A percentile compares a stretch with the other conserved stretches of the same genome.
Conservation (phyloP, 2,113 vertebrate species). For the Brachypteracias leptosomus region DNA sequence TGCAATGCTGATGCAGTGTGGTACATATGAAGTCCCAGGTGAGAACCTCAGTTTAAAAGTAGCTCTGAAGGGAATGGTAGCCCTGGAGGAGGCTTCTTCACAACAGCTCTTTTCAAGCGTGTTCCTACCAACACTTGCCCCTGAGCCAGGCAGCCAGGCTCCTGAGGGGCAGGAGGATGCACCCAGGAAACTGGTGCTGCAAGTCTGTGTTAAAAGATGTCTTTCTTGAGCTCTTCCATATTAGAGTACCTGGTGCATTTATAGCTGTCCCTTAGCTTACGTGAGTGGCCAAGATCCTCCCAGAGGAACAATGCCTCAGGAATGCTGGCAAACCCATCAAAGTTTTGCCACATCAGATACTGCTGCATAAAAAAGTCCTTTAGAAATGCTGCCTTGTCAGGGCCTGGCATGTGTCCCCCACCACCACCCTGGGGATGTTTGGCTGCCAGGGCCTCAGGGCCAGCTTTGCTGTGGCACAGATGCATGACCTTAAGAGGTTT, state of each 20-base stretch:
- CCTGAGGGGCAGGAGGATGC: no score
- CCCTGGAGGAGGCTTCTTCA: background rate
- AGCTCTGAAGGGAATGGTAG: background rate
- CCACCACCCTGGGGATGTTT: background rate
- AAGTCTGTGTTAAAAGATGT: background rate
- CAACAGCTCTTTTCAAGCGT: background rate
- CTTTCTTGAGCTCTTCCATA: background rate
- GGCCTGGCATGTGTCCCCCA: fast-evolving
- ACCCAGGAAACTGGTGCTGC: no score
- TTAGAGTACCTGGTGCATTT: background rate
- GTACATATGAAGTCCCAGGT: no score
- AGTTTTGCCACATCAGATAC: background rate
- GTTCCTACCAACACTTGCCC: no score
- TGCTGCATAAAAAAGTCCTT: background rate
- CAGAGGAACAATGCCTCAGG: background rate
- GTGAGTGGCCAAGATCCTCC: background rate
- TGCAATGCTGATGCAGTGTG: fast-evolving
- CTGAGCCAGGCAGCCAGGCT: background rate
- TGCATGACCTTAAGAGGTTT: background rate
- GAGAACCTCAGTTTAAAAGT: background rate
- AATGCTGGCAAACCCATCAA: fast-evolving
- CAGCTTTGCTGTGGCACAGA: background rate
- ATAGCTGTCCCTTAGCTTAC: background rate
- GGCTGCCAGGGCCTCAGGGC: background rate
- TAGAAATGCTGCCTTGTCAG: background rate